phyloP scores from a whole-genome alignment of 2,113 vertebrate genomes.

The Pterocles orientalis region DNA sequence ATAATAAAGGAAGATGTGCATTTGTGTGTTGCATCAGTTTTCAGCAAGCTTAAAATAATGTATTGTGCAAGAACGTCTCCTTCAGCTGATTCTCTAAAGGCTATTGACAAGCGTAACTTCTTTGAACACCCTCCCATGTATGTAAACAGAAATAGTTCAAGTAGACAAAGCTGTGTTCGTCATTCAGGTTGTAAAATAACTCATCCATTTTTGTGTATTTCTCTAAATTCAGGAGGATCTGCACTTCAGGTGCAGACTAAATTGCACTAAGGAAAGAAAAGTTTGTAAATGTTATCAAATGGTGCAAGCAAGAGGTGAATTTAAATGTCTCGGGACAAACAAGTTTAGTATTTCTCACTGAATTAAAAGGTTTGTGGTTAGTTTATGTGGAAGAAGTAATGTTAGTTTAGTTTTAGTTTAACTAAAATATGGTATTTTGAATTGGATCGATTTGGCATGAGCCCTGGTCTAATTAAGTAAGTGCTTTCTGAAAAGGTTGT shows the following conservation, averaged over 20 bases:
- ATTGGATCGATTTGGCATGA: background rate
- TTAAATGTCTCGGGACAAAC: background rate
- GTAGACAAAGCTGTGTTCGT: background rate
- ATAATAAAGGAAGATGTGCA: background rate
- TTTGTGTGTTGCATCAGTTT: background rate
- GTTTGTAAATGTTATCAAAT: background rate
- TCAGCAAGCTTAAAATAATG: background rate
- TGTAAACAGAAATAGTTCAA: background rate
- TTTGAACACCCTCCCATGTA: background rate
- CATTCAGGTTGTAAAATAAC: background rate
- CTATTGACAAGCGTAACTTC: background rate
- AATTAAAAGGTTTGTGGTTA: background rate
- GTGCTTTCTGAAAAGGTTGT: background rate
- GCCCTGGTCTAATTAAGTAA: background rate
- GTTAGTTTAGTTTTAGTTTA: background rate
- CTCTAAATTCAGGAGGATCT: background rate
- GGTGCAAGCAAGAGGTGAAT: background rate
- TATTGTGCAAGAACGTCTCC: background rate
- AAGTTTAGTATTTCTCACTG: background rate
- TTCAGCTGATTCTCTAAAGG: background rate
- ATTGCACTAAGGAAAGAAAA: background rate
- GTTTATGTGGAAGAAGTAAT: rapidly evolving
- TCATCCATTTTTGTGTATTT: background rate
- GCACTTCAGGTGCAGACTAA: background rate
- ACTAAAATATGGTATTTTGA: background rate